phyloP scores from a whole-genome alignment of 2,797 vertebrate genomes.

The Sternotherus odoratus region DNA sequence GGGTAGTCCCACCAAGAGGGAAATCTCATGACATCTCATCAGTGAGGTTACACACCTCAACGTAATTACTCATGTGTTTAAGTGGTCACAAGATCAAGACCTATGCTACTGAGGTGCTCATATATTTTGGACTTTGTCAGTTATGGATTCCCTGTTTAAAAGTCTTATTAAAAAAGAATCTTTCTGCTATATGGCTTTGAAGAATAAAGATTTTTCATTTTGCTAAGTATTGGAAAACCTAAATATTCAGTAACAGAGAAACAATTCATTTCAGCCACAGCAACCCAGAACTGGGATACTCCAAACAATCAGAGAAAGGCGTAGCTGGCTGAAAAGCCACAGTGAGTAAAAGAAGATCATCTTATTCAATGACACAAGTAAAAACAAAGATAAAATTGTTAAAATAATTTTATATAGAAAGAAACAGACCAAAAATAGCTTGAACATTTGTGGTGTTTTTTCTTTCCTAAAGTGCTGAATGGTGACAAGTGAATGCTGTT shows the following conservation, averaged over 20 bases:
- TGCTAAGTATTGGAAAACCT: slow-evolving; percentile 22
- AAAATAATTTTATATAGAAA: not conserved
- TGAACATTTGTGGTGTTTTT: not conserved
- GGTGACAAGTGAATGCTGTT: not conserved
- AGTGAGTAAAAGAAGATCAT: not conserved
- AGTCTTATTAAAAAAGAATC: slow-evolving; percentile 31
- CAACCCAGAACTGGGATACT: not conserved
- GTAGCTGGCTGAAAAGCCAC: slow-evolving; percentile 10
- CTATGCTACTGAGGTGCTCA: not conserved
- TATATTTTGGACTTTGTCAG: slow-evolving; percentile 22
- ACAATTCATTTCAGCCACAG: slow-evolving; percentile 8
- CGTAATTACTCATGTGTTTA: slow-evolving; percentile 23
- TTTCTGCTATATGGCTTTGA: slow-evolving; percentile 19
- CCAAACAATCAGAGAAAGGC: slow-evolving; percentile 17
- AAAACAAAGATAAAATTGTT: not conserved
- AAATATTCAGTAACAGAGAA: slow-evolving; percentile 48
- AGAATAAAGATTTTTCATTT: slow-evolving; percentile 33
- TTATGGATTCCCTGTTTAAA: slow-evolving; percentile 15
- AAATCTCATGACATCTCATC: not conserved
- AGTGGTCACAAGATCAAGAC: slow-evolving; percentile 58
- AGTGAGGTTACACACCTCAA: not conserved
- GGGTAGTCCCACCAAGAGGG: not conserved
- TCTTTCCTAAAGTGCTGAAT: not conserved
- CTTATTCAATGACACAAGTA: not conserved
- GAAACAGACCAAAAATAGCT: not conserved